These are phyloP conservation scores for Hemichromis elongatus DNA, from an alignment of 2,113 vertebrate species.

Conservation along the genomic window DNA sequence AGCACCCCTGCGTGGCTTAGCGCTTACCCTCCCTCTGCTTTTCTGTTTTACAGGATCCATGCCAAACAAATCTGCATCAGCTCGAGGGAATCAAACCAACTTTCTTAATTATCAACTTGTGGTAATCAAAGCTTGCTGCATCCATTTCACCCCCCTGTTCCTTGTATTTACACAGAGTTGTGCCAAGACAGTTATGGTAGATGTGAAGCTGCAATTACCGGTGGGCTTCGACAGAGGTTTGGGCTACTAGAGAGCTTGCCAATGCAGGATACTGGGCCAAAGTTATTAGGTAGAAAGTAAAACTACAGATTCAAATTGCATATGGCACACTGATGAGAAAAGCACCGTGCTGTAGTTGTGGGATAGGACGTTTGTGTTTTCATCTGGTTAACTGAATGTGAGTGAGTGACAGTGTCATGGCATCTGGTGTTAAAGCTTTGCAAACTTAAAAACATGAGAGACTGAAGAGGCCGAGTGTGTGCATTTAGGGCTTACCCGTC, in stretches of 20 bases:
- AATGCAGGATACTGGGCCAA: slow-evolving; percentile 60
- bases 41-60: slow-evolving; percentile 45
- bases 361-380: slow-evolving; percentile 8
- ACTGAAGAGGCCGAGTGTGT: not conserved
- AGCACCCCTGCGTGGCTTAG: slow-evolving; percentile 31
- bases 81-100: slow-evolving; percentile 63
- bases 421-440: slow-evolving; percentile 41
- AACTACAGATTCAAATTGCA: slow-evolving; percentile 65
- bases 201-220: slow-evolving; percentile 70
- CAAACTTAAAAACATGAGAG: slow-evolving; percentile 22
- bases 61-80: slow-evolving; percentile 68
- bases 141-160: slow-evolving; percentile 64
- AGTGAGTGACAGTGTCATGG: slow-evolving; percentile 14
- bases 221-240: slow-evolving; percentile 66
- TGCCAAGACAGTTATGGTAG: slow-evolving; percentile 68
- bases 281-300: slow-evolving; percentile 64
- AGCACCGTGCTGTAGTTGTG: slow-evolving; percentile 21
- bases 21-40: slow-evolving; percentile 13
- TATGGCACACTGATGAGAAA: slow-evolving; percentile 36
- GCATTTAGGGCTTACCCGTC: slow-evolving; percentile 79
- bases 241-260: slow-evolving; percentile 57
- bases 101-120: slow-evolving; percentile 71
- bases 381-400: slow-evolving; percentile 24
- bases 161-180: slow-evolving; percentile 67
- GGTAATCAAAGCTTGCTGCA: slow-evolving; percentile 71